These are phyloP conservation scores for Willisornis vidua DNA, from an alignment of 2,113 vertebrate species.

Conservation along the genomic window DNA sequence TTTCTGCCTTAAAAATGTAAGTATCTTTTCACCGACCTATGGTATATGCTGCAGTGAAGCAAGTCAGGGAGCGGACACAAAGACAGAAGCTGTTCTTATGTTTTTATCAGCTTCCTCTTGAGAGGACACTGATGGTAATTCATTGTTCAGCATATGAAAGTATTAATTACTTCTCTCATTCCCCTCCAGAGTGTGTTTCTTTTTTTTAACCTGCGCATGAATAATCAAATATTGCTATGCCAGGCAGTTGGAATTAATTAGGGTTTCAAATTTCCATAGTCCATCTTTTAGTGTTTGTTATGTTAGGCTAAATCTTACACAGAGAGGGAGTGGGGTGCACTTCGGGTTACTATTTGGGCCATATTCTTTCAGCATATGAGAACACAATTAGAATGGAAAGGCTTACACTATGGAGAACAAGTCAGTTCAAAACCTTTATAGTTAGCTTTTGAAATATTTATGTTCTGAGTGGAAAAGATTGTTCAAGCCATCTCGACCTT, in stretches of 20 bases:
- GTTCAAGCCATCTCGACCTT: not conserved
- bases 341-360: not conserved
- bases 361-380: not conserved
- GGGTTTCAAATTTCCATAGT: not conserved
- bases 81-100: not conserved
- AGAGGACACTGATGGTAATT: not conserved
- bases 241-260: not conserved
- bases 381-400: not conserved
- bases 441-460: slow-evolving; percentile 15
- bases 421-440: not conserved
- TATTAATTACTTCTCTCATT: not conserved
- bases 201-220: not conserved
- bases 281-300: not conserved
- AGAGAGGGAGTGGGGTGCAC: not conserved
- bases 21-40: not conserved
- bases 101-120: not conserved
- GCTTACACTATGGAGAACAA: not conserved
- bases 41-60: not conserved
- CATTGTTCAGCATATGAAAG: not conserved
- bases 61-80: not conserved
- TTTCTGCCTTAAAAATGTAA: not conserved
- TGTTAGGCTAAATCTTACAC: not conserved
- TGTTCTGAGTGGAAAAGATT: not conserved
- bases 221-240: not conserved
- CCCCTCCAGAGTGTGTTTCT: not conserved